phyloP scores from a whole-genome alignment of 2,888 invertebrate species.

The Andrena chrysosceles region DNA sequence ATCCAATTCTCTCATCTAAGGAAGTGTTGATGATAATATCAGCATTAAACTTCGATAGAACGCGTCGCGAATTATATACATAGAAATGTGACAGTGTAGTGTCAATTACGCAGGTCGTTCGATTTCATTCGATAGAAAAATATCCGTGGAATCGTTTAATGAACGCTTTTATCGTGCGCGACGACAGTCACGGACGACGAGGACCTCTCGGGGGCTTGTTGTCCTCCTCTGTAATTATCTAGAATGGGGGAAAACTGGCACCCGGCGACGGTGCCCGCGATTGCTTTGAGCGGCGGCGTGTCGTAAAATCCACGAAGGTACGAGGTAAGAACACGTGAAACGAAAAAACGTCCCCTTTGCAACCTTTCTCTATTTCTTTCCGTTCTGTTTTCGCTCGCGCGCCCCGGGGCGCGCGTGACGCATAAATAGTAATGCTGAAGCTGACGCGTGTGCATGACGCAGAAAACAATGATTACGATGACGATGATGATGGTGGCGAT shows the following conservation, averaged over 20 bases:
- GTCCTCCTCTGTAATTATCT: conserved; percentile 9
- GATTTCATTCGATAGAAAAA: conserved; percentile 35
- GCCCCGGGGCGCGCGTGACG: conserved; percentile 41
- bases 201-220: neutral
- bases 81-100: conserved; percentile 29
- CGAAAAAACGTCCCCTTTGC: conserved; percentile 26
- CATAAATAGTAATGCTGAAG: conserved; percentile 29
- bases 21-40: conserved; percentile 29
- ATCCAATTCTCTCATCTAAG: conserved; percentile 62
- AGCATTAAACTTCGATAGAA: conserved; percentile 38
- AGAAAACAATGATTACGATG: conserved; percentile 47
- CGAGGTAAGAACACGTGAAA: conserved; percentile 34
- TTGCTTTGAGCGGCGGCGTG: conserved; percentile 14
- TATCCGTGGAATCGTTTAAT: conserved; percentile 22
- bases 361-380: neutral
- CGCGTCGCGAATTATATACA: conserved; percentile 65
- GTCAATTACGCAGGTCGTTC: conserved; percentile 34
- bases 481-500: conserved; percentile 37
- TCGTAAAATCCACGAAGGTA: conserved; percentile 11
- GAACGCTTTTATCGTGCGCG: conserved; percentile 9
- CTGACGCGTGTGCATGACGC: conserved; percentile 40
- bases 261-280: conserved; percentile 14
- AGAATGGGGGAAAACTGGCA: conserved; percentile 19
- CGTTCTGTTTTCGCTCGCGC: conserved; percentile 13
- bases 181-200: conserved; percentile 12